Evolutionary conservation across 2,797 vertebrate genomes (phyloP).

Genomic region (Propithecus perrieri): DNA sequence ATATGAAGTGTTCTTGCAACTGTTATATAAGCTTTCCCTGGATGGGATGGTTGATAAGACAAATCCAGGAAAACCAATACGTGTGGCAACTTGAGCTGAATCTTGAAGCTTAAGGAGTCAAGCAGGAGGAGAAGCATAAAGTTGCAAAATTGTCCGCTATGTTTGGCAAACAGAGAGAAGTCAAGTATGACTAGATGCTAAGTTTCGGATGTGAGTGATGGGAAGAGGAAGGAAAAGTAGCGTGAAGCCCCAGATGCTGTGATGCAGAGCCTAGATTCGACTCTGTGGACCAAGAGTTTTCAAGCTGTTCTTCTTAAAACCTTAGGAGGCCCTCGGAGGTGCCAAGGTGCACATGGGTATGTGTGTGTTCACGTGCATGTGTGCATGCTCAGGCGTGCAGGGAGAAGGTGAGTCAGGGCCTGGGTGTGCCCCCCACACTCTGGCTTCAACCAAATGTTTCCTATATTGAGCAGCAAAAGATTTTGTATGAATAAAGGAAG

Average conservation of each 20-base stretch:
- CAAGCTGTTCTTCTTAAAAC: not conserved
- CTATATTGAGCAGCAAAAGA: not conserved
- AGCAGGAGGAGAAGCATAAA: not conserved
- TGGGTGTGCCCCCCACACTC: not conserved
- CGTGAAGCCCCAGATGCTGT: not conserved
- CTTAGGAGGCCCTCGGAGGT: not conserved
- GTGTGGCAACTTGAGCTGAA: not conserved
- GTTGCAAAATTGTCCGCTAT: not conserved
- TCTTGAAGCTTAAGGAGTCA: not conserved
- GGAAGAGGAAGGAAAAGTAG: not conserved
- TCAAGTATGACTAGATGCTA: not conserved
- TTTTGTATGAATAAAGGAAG: not conserved
- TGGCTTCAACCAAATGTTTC: not conserved
- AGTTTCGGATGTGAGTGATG: not conserved
- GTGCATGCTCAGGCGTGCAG: too few relatives aligned
- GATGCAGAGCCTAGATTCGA: not conserved
- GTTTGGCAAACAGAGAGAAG: not conserved
- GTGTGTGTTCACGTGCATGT: rapidly evolving
- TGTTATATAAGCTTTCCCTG: not conserved
- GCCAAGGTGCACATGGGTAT: not conserved
- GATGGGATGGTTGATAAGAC: not conserved
- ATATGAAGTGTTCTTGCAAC: not conserved
- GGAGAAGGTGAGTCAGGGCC: not conserved
- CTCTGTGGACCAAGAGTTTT: not conserved
- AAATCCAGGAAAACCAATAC: not conserved